Percentiles rank a stretch among this genome's conserved stretches.
phyloP scores from a whole-genome alignment of 2,888 invertebrate species.

The Pollenia griseotomentosa region DNA sequence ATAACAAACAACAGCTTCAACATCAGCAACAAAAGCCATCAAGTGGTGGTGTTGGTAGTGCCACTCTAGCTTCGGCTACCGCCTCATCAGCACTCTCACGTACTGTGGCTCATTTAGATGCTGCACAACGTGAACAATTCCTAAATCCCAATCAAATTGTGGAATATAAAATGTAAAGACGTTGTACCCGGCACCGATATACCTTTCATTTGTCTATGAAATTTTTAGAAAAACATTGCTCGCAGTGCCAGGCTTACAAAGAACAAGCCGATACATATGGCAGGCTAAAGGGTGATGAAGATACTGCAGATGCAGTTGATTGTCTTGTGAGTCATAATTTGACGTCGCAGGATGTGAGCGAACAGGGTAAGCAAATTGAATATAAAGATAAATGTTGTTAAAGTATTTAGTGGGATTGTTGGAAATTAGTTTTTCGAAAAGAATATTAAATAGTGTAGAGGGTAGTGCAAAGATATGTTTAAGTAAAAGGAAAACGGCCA shows the following conservation, averaged over 20 bases:
- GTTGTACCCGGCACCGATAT: conserved; percentile 84
- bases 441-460: no score
- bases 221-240: conserved; percentile 82
- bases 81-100: conserved; percentile 81
- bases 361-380: conserved; percentile 56
- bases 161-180: conserved; percentile 84
- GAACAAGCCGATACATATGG: conserved; percentile 70
- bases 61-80: conserved; percentile 30
- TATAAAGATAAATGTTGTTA: conserved; percentile 51
- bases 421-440: no score
- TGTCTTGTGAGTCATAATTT: conserved; percentile 58
- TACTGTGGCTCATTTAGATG: conserved; percentile 83
- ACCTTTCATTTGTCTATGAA: conserved; percentile 83
- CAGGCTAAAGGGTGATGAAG: conserved; percentile 46
- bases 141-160: conserved; percentile 84
- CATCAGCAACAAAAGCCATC: conserved; percentile 64
- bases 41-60: conserved; percentile 66
- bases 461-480: no score
- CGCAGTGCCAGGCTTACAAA: conserved; percentile 80
- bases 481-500: no score
- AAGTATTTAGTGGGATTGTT: neutral
- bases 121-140: conserved; percentile 84
- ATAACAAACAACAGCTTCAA: conserved; percentile 66
- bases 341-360: conserved; percentile 47
- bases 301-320: conserved; percentile 73